phyloP scores from a whole-genome alignment of 1,140 invertebrate species.

The Zophobas morio region DNA sequence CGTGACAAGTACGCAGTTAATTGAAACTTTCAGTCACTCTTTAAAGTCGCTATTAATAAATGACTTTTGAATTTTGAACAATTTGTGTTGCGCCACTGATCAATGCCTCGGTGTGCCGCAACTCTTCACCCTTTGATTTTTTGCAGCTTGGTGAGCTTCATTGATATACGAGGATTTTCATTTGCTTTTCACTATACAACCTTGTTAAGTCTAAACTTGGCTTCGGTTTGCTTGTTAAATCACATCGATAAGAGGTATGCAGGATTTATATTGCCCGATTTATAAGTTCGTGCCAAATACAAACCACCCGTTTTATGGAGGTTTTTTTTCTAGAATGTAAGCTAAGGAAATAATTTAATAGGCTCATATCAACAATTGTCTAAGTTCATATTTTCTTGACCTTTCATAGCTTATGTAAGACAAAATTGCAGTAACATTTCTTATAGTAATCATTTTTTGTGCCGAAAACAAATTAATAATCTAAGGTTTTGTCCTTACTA shows the following conservation, averaged over 20 bases:
- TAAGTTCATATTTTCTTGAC: too few relatives aligned
- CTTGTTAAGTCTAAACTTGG: slow-evolving; percentile 2
- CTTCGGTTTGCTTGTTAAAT: neutral
- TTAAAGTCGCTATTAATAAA: slow-evolving; percentile 24
- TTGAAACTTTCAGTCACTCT: slow-evolving; percentile 10
- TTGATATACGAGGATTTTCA: slow-evolving; percentile 26
- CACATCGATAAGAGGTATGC: neutral
- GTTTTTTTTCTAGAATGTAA: too few relatives aligned
- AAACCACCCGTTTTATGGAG: neutral
- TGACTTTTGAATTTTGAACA: slow-evolving; percentile 26
- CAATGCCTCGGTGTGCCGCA: slow-evolving; percentile 5
- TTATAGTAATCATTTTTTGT: too few relatives aligned
- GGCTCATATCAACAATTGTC: too few relatives aligned
- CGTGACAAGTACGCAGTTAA: slow-evolving; percentile 5
- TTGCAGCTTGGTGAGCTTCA: slow-evolving; percentile 19
- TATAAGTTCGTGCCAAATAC: neutral
- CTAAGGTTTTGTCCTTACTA: too few relatives aligned
- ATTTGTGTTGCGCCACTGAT: slow-evolving; percentile 24
- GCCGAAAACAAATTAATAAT: too few relatives aligned
- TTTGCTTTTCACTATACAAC: slow-evolving; percentile 20
- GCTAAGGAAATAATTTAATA: too few relatives aligned
- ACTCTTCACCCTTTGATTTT: slow-evolving; percentile 28
- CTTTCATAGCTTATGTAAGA: too few relatives aligned
- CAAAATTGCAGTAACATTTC: too few relatives aligned
- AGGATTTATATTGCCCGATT: neutral